Percentiles rank a stretch among this genome's conserved stretches.
Evolutionary conservation across 2,888 invertebrate species (phyloP).

Genomic region (Drosophila robusta): DNA sequence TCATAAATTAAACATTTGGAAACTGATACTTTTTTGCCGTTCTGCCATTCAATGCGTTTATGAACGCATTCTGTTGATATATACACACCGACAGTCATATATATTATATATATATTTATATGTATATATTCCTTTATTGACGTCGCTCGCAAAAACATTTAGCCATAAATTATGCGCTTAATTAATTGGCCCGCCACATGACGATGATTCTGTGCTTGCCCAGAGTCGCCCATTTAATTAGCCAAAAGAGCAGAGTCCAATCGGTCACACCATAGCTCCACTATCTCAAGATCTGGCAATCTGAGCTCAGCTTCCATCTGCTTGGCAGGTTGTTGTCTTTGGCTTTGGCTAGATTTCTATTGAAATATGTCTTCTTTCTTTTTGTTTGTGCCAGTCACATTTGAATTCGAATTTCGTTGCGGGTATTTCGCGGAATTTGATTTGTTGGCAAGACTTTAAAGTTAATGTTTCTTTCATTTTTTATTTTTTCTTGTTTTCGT

Average conservation of each 20-base stretch:
- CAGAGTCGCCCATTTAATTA: slow-evolving; percentile 68
- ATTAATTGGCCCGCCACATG: slow-evolving; percentile 82
- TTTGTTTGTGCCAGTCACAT: slow-evolving; percentile 25
- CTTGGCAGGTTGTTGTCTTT: slow-evolving; percentile 44
- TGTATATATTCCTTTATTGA: slow-evolving; percentile 44
- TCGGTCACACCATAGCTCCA: slow-evolving; percentile 1
- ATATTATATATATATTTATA: no score
- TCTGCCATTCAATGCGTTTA: slow-evolving; percentile 48
- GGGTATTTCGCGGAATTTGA: slow-evolving; percentile 57
- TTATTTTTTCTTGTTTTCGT: neutral
- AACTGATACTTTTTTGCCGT: slow-evolving; percentile 65
- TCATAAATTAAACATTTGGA: slow-evolving; percentile 80
- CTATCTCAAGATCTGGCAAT: slow-evolving; percentile 14
- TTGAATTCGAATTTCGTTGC: slow-evolving; percentile 48
- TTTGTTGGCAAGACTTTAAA: slow-evolving; percentile 20
- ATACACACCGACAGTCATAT: neutral
- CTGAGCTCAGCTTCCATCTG: slow-evolving; percentile 14
- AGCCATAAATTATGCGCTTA: slow-evolving; percentile 81
- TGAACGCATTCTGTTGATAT: slow-evolving; percentile 41
- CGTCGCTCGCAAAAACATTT: slow-evolving; percentile 55
- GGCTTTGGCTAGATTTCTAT: slow-evolving; percentile 56
- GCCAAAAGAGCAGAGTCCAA: slow-evolving; percentile 7
- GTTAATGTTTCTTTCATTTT: neutral
- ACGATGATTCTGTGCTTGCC: slow-evolving; percentile 27
- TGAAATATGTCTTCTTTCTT: slow-evolving; percentile 52